Base-by-base conservation (phyloP, 2,797 vertebrate genomes). In the Tragelaphus eurycerus region DNA sequence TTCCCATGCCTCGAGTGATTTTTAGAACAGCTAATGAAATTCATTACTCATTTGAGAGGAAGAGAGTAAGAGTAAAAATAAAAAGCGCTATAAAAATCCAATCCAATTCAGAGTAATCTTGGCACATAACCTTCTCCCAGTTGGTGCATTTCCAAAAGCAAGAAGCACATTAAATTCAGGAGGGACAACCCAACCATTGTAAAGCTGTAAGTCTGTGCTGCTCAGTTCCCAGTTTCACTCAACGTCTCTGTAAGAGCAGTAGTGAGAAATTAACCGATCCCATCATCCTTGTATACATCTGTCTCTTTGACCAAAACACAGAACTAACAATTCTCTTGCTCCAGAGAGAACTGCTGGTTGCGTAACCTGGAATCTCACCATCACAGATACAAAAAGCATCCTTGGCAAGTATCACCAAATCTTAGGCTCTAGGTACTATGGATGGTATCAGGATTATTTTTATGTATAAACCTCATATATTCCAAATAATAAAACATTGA, bases 21-120 rank as follows among this genome's bases (percentile, higher is more conserved):
- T 38, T 98, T 94, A 97, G 96, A 98, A 96, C 90, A 96, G 82
- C 97, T 97, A 96, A 97, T 96, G 87, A 98, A 98, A 98, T 98
- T 98, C 97, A 97, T 98, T 98, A 98, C 94, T 98, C 97, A 97
- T 98, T 98, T 96, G 97, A 98, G 96, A 98, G 98, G 98, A 97
- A 95, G 55, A 96, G 96, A 98, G 92, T 97, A 98, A 92, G 71
- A 94, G 71, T 98, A 98, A 98, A 98, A 98, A 98, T 98, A 98
- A 98, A 98, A 98, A 98, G 97, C 95, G 81, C 96, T 98, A 96
- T 97, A 96, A 98, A 98, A 98, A 97, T 95, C 50, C 94, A 97
- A 88, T 98, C 92, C 97, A 97, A 93, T 74, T 74, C 98, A 97
- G 98, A 97, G 97, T 0, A 4, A 84, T 98, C 76, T 98, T 98